These are phyloP conservation scores for Drosophila yakuba DNA, from an alignment of 1,140 invertebrate species.

Conservation along the genomic window DNA sequence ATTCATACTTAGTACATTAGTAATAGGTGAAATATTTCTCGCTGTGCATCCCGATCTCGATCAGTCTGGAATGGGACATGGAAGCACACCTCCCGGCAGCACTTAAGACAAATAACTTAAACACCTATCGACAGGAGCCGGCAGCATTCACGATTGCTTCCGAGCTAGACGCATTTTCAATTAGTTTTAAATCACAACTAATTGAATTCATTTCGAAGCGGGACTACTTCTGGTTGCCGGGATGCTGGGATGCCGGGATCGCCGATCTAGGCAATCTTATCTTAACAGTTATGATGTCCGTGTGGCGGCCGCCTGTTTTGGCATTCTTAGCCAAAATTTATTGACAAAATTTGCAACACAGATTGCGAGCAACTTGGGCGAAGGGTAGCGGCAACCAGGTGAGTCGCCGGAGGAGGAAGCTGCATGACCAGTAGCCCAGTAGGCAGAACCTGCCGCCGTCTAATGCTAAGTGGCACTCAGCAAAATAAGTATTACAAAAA, in stretches of 20 bases:
- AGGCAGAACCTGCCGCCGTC: conserved; percentile 66
- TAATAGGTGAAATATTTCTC: conserved; percentile 1
- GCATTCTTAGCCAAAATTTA: conserved; percentile 77
- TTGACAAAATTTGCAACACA: conserved; percentile 80
- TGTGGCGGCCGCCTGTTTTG: conserved; percentile 59
- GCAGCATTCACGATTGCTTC: conserved; percentile 25
- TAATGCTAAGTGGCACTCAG: conserved; percentile 12
- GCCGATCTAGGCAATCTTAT: conserved; percentile 70
- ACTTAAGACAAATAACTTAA: conserved; percentile 81
- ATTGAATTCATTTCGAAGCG: conserved; percentile 69
- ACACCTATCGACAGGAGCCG: conserved; percentile 68
- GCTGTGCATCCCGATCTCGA: conserved; percentile 27
- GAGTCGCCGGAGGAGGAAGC: conserved; percentile 33
- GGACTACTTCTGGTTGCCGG: background rate
- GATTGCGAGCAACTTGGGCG: conserved; percentile 46
- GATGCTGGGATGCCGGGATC: conserved; percentile 12
- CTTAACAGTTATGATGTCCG: conserved; percentile 76
- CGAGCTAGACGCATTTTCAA: conserved; percentile 72
- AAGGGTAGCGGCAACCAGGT: conserved; percentile 15
- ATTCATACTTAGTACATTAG: too few species aligned
- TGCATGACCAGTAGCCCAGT: conserved; percentile 70
- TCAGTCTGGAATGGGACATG: conserved; percentile 22
- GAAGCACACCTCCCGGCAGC: conserved; percentile 68
- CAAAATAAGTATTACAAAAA: background rate
- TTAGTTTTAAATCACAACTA: conserved; percentile 82